Evolutionary conservation across 37 sponge, comb jelly and placozoan genomes (phyloP).

Genomic region (Oscarella lobularis): DNA sequence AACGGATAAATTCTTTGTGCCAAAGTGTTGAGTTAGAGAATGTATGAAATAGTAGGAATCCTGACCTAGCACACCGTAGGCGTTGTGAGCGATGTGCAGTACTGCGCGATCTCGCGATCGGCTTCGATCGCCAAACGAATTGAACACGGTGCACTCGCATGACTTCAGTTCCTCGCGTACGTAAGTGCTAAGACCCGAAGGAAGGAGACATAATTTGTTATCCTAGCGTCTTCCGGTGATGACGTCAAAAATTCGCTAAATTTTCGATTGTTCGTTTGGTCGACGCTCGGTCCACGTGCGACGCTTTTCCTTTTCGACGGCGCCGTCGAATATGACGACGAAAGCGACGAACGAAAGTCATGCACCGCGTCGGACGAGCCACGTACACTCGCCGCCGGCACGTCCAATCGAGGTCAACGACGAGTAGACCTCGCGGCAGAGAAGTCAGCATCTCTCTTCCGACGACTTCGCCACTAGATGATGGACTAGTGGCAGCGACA

Average conservation of each 20-base stretch:
- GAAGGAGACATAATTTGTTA: background rate
- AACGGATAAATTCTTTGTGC: background rate
- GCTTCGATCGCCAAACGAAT: constrained; percentile 1
- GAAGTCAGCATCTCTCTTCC: too few species aligned
- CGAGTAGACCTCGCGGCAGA: background rate
- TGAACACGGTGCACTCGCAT: background rate
- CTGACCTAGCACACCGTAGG: background rate
- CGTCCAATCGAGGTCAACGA: background rate
- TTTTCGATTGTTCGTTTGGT: background rate
- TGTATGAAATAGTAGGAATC: background rate
- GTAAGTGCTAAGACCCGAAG: background rate
- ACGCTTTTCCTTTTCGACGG: background rate
- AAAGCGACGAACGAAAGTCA: background rate
- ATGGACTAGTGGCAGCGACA: too few species aligned
- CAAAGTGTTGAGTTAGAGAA: background rate
- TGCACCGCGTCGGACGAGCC: background rate
- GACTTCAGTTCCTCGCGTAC: background rate
- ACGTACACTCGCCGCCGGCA: background rate
- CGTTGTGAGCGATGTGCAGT: background rate
- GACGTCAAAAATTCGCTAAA: background rate
- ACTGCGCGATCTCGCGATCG: background rate
- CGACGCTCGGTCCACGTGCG: background rate
- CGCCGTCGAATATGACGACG: background rate
- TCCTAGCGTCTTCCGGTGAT: background rate
- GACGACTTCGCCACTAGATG: too few species aligned